These are phyloP conservation scores for Euwallacea similis DNA, from an alignment of 1,140 invertebrate genomes.

Conservation along the genomic window DNA sequence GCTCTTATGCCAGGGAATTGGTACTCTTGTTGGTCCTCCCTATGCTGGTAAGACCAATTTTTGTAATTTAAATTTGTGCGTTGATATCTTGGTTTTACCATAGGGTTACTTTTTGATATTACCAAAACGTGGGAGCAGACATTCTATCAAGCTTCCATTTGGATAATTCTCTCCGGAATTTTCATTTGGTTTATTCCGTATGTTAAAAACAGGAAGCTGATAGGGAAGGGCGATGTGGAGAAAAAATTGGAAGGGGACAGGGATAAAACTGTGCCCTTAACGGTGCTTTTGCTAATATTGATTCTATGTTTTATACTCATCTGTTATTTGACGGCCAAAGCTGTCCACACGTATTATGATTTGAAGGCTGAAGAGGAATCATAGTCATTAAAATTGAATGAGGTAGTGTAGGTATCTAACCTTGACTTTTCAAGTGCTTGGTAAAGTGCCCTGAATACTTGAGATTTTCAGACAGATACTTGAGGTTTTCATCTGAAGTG, in stretches of 20 bases:
- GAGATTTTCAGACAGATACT: no score
- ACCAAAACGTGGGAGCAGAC: slow-evolving; percentile 72
- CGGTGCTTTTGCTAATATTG: slow-evolving; percentile 15
- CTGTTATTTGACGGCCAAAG: slow-evolving; percentile 28
- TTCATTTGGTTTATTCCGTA: slow-evolving; percentile 69
- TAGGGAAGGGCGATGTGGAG: slow-evolving; percentile 64
- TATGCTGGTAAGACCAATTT: slow-evolving; percentile 54
- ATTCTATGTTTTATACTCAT: slow-evolving; percentile 19
- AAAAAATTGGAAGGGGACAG: slow-evolving; percentile 48
- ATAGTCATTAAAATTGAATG: no score
- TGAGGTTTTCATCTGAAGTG: no score
- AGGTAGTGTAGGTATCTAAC: no score
- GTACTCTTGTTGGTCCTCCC: slow-evolving; percentile 63
- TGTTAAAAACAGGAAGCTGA: slow-evolving; percentile 67
- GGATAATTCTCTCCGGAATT: slow-evolving; percentile 76
- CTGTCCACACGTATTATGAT: not conserved
- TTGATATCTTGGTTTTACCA: slow-evolving; percentile 41
- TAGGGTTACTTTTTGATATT: slow-evolving; percentile 70
- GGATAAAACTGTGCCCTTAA: slow-evolving; percentile 13
- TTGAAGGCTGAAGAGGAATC: no score
- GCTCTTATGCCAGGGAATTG: slow-evolving; percentile 80
- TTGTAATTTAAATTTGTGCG: no score
- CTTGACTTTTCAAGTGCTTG: no score
- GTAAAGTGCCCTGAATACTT: no score
- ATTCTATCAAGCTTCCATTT: slow-evolving; percentile 74